Evolutionary conservation across 2,888 invertebrate genomes (phyloP).

Genomic region (Ophioninae sp.): DNA sequence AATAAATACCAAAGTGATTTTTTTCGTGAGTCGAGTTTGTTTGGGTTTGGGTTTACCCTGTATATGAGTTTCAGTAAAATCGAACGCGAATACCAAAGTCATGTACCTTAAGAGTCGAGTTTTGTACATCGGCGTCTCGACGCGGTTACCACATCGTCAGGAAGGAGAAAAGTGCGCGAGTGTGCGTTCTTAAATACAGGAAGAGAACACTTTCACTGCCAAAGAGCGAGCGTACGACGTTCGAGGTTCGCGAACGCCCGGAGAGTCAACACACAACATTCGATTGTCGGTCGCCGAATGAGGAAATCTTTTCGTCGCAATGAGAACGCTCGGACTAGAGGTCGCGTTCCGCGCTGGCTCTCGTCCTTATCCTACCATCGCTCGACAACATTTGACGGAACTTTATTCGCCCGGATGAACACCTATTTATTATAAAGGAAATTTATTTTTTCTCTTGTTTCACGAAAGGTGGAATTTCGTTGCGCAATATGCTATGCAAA

Average conservation of each 20-base stretch:
- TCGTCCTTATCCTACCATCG: not conserved
- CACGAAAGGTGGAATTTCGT: not conserved
- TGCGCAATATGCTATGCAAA: not conserved
- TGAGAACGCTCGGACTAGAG: constrained; percentile 1
- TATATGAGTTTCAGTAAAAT: not conserved
- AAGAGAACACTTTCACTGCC: constrained; percentile 80
- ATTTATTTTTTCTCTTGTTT: not conserved
- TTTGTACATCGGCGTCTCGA: constrained; percentile 50
- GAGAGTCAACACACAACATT: constrained; percentile 61
- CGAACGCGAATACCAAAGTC: not conserved
- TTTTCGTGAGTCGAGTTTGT: no score
- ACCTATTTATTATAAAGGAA: not conserved
- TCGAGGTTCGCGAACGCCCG: no score
- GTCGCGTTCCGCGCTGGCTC: not conserved
- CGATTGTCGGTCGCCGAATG: constrained; percentile 72
- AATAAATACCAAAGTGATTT: no score
- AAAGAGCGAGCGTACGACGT: constrained; percentile 56
- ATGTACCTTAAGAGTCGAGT: constrained; percentile 3
- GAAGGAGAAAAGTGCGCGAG: constrained; percentile 70
- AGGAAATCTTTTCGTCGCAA: constrained; percentile 20
- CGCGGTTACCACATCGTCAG: constrained; percentile 71
- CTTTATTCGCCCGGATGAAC: not conserved
- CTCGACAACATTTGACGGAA: not conserved
- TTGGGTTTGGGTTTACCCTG: not conserved
- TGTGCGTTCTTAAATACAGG: constrained; percentile 73